Conservation (phyloP, 2,797 vertebrate genomes). For the Etheostoma nigrum region DNA sequence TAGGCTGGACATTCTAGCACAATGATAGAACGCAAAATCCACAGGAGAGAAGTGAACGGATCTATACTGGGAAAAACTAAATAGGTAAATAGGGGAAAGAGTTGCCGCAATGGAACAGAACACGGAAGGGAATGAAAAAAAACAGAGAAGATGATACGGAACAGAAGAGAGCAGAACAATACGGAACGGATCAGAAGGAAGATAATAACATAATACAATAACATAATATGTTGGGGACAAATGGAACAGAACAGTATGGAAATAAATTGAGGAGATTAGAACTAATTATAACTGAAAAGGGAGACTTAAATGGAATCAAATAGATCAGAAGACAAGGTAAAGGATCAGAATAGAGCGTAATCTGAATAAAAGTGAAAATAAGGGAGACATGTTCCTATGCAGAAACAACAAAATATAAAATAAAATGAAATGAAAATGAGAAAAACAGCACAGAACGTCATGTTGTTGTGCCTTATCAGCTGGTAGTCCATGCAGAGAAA, state of each 20-base stretch:
- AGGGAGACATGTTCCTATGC: not conserved
- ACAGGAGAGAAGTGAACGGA: conserved; percentile 25
- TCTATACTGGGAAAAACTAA: conserved; percentile 38
- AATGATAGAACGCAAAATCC: not conserved
- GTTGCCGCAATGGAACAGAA: conserved; percentile 44
- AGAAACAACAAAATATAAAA: conserved; percentile 2
- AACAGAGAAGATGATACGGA: conserved; percentile 18
- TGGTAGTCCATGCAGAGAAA: conserved; percentile 8
- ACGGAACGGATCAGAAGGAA: conserved; percentile 2
- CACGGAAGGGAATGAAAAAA: conserved; percentile 31
- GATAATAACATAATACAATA: conserved; percentile 1
- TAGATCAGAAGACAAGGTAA: not conserved
- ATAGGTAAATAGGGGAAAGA: conserved; percentile 34
- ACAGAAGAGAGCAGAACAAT: conserved; percentile 12
- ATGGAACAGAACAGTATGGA: not conserved
- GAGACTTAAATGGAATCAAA: not conserved
- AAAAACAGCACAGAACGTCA: conserved; percentile 17
- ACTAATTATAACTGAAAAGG: not conserved
- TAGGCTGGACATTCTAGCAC: too few relatives aligned
- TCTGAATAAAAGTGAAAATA: conserved; percentile 1
- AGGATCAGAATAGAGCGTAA: not conserved
- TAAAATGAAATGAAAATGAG: conserved; percentile 9
- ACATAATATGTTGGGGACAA: not conserved
- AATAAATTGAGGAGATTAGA: not conserved
- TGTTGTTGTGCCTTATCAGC: conserved; percentile 21